Conservation (phyloP, 2,113 vertebrate genomes). For the Gymnogyps californianus region DNA sequence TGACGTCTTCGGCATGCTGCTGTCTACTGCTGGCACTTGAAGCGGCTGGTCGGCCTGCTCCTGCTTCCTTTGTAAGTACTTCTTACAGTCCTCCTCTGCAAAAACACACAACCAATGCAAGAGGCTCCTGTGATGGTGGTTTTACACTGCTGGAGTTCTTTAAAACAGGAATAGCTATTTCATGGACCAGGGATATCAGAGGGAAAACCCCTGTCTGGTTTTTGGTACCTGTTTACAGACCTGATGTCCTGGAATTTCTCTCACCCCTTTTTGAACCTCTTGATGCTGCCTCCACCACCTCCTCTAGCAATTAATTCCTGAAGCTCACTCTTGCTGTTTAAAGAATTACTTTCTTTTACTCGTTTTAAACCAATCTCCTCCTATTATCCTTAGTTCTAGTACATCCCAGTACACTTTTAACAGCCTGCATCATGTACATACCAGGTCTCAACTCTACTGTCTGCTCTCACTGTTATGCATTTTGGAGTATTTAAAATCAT, state of each 20-base stretch:
- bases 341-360: neutral
- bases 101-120: neutral
- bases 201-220: neutral
- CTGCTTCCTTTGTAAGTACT: conserved; percentile 73
- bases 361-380: neutral
- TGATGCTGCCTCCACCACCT: neutral
- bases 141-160: neutral
- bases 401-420: neutral
- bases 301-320: neutral
- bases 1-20: conserved; percentile 73
- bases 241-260: neutral
- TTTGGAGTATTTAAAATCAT: neutral
- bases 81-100: conserved; percentile 84
- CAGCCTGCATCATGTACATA: neutral
- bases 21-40: conserved; percentile 88
- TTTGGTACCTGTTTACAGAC: neutral
- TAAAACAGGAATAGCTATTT: neutral
- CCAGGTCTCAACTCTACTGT: neutral
- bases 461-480: neutral
- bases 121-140: neutral
- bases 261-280: neutral
- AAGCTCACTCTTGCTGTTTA: neutral
- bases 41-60: conserved; percentile 74
- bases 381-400: neutral
- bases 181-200: neutral